phyloP scores from a whole-genome alignment of 2,797 vertebrate genomes.

The Ara ararauna region DNA sequence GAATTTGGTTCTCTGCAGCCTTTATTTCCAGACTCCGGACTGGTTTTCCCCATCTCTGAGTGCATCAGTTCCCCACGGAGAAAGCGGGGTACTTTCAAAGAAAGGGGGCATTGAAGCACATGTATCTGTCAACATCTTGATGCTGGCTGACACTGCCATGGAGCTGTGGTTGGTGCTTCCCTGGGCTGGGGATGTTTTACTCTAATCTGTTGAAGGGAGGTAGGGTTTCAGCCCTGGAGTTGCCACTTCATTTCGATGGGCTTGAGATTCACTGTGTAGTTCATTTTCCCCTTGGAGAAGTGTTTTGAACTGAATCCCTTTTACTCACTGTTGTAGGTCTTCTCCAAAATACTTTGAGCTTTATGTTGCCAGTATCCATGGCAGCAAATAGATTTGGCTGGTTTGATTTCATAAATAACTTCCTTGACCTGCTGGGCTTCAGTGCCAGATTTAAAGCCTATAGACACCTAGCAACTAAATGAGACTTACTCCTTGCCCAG shows the following conservation, averaged over 20 bases:
- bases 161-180: not conserved
- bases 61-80: not conserved
- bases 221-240: not conserved
- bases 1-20: not conserved
- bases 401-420: not conserved
- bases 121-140: not conserved
- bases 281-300: not conserved
- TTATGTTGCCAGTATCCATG: not conserved
- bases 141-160: not conserved
- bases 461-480: not conserved
- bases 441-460: not conserved
- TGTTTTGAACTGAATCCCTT: not conserved
- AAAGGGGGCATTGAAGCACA: not conserved
- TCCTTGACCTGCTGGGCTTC: not conserved
- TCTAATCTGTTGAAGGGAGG: not conserved
- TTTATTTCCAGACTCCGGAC: not conserved
- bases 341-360: not conserved
- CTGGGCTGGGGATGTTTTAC: not conserved
- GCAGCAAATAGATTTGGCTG: not conserved
- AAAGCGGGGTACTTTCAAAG: not conserved
- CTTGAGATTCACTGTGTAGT: not conserved
- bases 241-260: not conserved
- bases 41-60: not conserved
- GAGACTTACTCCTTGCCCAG: not conserved
- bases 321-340: not conserved